These are phyloP conservation scores for Pentalonia nigronervosa DNA, from an alignment of 1,140 invertebrate species.

Conservation along the genomic window DNA sequence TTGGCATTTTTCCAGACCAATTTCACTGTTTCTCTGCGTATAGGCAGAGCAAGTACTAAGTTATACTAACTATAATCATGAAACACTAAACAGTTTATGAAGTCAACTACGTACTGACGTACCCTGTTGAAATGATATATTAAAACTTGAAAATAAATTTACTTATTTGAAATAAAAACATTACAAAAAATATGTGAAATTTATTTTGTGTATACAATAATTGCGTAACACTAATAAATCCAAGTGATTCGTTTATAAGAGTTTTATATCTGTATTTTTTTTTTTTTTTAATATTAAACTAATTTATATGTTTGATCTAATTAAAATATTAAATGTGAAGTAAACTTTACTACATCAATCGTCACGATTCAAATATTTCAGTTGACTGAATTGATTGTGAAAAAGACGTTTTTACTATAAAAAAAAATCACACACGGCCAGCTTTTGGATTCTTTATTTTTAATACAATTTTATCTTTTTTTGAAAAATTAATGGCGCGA, in stretches of 20 bases:
- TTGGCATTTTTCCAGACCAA: conserved; percentile 42
- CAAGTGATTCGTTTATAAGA: too few relatives aligned
- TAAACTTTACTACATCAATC: not conserved
- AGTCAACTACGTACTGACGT: not conserved
- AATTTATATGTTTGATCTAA: not conserved
- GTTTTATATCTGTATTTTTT: not conserved
- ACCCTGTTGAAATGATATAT: not conserved
- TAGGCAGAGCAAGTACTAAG: not conserved
- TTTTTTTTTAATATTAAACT: not conserved
- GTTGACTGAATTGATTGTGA: not conserved
- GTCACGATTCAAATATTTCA: not conserved
- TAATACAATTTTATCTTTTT: conserved; percentile 1
- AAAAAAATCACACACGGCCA: not conserved
- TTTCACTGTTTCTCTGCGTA: not conserved
- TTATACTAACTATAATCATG: conserved; percentile 8
- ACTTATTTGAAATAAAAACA: not conserved
- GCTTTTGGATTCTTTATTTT: not conserved
- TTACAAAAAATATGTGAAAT: not conserved
- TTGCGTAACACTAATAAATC: not conserved
- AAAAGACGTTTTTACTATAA: not conserved
- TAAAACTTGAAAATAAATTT: not conserved
- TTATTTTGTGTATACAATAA: not conserved
- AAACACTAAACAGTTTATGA: not conserved
- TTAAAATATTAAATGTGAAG: not conserved
- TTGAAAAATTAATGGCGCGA: conserved; percentile 51